Conservation (phyloP, 2,888 invertebrate genomes). For the Drosophila cognata region DNA sequence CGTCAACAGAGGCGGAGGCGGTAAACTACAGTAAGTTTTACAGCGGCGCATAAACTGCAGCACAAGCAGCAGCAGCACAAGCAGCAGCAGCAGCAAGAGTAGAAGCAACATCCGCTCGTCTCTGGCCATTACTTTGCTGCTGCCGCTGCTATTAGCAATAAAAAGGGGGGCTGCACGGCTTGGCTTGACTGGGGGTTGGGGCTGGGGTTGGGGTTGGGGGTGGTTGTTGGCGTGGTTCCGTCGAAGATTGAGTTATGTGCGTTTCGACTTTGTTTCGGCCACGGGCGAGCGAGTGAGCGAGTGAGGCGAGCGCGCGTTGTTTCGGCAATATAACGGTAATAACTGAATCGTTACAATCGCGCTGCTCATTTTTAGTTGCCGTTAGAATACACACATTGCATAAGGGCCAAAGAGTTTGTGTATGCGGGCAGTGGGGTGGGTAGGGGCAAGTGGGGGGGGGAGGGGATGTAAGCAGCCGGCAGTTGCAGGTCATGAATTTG, state of each 20-base stretch:
- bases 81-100: slow-evolving; percentile 41
- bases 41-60: slow-evolving; percentile 74
- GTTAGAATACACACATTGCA: slow-evolving; percentile 67
- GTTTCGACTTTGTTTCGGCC: slow-evolving; percentile 79
- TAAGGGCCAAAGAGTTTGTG: neutral
- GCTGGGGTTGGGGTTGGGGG: slow-evolving; percentile 4
- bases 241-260: slow-evolving; percentile 84
- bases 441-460: neutral
- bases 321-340: slow-evolving; percentile 83
- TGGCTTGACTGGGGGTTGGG: slow-evolving; percentile 5
- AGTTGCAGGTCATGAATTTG: slow-evolving; percentile 85
- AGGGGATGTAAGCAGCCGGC: slow-evolving; percentile 38
- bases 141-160: slow-evolving; percentile 71
- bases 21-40: slow-evolving; percentile 80
- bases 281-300: slow-evolving; percentile 35
- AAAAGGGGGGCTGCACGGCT: slow-evolving; percentile 51
- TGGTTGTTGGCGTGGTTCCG: slow-evolving; percentile 46
- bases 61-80: slow-evolving; percentile 19
- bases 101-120: slow-evolving; percentile 23
- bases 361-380: slow-evolving; percentile 75
- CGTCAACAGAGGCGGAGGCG: slow-evolving; percentile 30
- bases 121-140: slow-evolving; percentile 24
- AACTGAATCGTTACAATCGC: slow-evolving; percentile 79
- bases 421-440: neutral
- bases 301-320: slow-evolving; percentile 58